Conservation (phyloP, 1,140 invertebrate species). For the Notospermus geniculatus region DNA sequence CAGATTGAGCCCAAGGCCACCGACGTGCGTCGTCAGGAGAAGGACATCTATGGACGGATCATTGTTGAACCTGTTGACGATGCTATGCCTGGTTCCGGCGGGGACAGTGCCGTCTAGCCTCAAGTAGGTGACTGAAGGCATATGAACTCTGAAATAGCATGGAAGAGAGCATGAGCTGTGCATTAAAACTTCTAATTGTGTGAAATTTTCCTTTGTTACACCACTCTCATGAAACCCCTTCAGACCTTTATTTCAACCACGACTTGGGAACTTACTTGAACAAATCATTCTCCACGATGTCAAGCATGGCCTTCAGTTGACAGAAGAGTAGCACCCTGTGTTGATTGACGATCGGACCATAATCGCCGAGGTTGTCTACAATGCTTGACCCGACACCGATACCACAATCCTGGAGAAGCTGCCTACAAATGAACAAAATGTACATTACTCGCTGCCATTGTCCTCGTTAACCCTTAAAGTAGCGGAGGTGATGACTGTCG, state of each 20-base stretch:
- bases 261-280: conserved; percentile 74
- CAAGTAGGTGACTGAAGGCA: conserved; percentile 87
- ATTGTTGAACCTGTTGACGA: conserved; percentile 89
- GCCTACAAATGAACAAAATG: no score
- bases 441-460: no score
- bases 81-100: conserved; percentile 76
- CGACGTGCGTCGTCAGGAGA: conserved; percentile 91
- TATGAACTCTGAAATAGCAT: conserved; percentile 67
- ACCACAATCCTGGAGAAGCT: conserved; percentile 92
- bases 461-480: no score
- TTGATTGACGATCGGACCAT: conserved; percentile 74
- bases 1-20: conserved; percentile 94
- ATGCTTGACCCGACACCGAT: conserved; percentile 67
- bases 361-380: conserved; percentile 12
- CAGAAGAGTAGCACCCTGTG: conserved; percentile 97
- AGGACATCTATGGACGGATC: conserved; percentile 97
- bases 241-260: no score
- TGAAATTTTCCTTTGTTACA: no score
- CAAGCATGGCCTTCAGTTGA: conserved; percentile 93
- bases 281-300: conserved; percentile 95
- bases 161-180: no score
- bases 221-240: no score
- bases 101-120: conserved; percentile 93
- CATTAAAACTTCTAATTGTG: no score
- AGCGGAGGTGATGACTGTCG: no score